Evolutionary conservation across 2,888 invertebrate genomes (phyloP), one percentile per base, ranked within the genome.

Genomic region (Hyles lineata): DNA sequence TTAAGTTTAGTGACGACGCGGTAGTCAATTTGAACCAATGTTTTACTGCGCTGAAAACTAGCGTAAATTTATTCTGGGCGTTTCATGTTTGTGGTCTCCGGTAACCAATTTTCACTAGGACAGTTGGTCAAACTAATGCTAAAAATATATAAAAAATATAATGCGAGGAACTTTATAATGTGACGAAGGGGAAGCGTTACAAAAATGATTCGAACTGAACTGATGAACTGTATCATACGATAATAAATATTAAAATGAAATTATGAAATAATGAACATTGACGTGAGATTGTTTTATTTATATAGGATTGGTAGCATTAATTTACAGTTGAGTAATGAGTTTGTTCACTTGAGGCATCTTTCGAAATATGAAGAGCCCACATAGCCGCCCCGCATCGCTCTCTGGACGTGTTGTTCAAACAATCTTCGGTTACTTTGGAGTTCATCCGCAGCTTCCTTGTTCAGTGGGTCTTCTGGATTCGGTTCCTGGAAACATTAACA

Each of bases 401-500:
- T 97, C 82, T 97, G 97, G 73, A 99, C 99, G 91, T 99, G 99
- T 87, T 98, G 98, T 92, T 99, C 99, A 90, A 99, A 99, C 77
- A 98, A 95, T 84, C 98, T 96, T 88, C 98, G 96, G 93, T 99
- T 99, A 89, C 97, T 98, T 88, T 99, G 98, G 79, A 99, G 96
- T 75, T 99, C 98, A 90, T 99, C 99, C 4, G 99, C 99, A 19
- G 99, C 99, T 93, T 99, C 99, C 94, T 99, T 99, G 92, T 99
- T 99, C 81, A 99, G 92, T 15, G 99, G 99, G 95, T 99, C 99
- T 93, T 99, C 99, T 2, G 99, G 99, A 94, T 99, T 99, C 70
- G 99, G 99, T 95, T 99, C 99, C 98, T 98, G 85, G 19, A 89
- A 62, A 29, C 50, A 74, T 19, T 11, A 32, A 55, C 25, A 55